Conservation (phyloP, 2,888 invertebrate species). For the Oscheius onirici region DNA sequence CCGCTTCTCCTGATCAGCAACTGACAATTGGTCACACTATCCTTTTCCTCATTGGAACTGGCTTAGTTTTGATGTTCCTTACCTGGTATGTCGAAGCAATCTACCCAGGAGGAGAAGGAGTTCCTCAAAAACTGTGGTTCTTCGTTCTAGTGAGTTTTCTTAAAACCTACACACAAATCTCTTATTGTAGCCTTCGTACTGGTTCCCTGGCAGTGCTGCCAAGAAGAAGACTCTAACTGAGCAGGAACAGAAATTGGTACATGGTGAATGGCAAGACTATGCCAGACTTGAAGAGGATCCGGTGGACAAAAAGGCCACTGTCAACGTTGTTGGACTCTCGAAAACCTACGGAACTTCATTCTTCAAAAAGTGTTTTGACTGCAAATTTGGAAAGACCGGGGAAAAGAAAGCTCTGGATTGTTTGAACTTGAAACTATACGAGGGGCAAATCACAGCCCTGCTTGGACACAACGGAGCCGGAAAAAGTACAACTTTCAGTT, state of each 20-base stretch:
- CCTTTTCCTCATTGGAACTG: slow-evolving; percentile 57
- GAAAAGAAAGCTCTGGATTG: slow-evolving; percentile 78
- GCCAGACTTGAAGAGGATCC: slow-evolving; percentile 44
- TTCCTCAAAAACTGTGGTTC: slow-evolving; percentile 83
- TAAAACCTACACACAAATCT: background rate
- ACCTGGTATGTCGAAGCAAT: slow-evolving; percentile 88
- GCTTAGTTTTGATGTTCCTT: slow-evolving; percentile 79
- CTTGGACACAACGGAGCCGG: slow-evolving; percentile 90
- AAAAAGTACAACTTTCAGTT: slow-evolving; percentile 91
- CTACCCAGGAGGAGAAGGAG: slow-evolving; percentile 82
- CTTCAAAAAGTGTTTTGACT: slow-evolving; percentile 64
- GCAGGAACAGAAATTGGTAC: slow-evolving; percentile 14
- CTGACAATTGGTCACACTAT: slow-evolving; percentile 59
- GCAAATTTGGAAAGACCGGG: slow-evolving; percentile 54
- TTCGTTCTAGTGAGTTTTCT: slow-evolving; percentile 75
- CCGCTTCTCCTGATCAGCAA: slow-evolving; percentile 55
- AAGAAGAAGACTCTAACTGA: slow-evolving; percentile 12
- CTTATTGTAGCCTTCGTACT: slow-evolving; percentile 58
- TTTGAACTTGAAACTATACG: slow-evolving; percentile 80
- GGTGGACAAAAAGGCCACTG: slow-evolving; percentile 38
- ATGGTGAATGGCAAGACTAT: slow-evolving; percentile 30
- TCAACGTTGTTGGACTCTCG: slow-evolving; percentile 56
- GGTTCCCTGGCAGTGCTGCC: slow-evolving; percentile 55
- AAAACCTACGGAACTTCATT: slow-evolving; percentile 63
- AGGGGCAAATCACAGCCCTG: slow-evolving; percentile 78